Evolutionary conservation across 2,797 vertebrate species (phyloP), one percentile per base, ranked within the genome.

Genomic region (Pogonophryne albipinna): DNA sequence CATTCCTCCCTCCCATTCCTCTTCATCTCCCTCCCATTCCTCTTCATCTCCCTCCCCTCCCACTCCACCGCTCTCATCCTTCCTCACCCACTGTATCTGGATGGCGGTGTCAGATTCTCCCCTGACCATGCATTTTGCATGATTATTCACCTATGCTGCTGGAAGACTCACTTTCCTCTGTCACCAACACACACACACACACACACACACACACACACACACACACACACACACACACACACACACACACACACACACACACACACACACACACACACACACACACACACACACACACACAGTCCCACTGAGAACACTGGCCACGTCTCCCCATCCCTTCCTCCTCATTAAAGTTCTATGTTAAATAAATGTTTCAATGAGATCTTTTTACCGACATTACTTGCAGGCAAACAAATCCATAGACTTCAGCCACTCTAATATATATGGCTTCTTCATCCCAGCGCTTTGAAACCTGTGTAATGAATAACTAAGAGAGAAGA

Each of bases 121-220:
- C 66, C 78, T 57, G 61, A 60, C 77, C 72, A 89, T 93, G 80
- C 91, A 92, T 92, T 89, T 87, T 92, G 68, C 70, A 93, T 89
- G 83, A 78, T 58, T 79, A 75, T 75, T 74, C 66, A 38, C 84
- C 79, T 74, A 60, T 85, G 86, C 82, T 84, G 76, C 70, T 60
- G 15, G 60, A 82, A 74, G 71, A 83, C 65, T 77, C 74, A 49
- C 66, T 74, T 55, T 53, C 42, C 66, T 64, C 31, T 27, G 31
- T 34, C 31, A 6, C 31, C 6, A 6, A 34, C 31, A 34, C 31
- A 34, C 31, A 34, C 31, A 14, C 63, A n/a, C n/a, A n/a, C n/a
- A n/a, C n/a, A n/a, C n/a, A n/a, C n/a, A n/a, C 65, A 20, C 65
- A 62, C 31, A 34, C 5, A 6, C 31, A 34, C 31, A 34, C 31